Evolutionary conservation across 2,888 invertebrate species (phyloP).

Genomic region (Strigamia crassipes): DNA sequence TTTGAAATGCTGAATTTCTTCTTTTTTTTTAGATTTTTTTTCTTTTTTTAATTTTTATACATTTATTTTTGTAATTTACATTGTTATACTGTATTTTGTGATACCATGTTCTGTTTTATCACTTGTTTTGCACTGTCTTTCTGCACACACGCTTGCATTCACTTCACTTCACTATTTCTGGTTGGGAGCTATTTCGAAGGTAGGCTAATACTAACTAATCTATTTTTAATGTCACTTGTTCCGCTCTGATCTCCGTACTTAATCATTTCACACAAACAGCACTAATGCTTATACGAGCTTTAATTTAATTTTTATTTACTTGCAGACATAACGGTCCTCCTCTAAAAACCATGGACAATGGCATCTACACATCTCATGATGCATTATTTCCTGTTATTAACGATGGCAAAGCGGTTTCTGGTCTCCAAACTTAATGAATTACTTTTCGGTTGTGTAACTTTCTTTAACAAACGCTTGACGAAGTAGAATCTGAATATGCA

Average conservation of each 20-base stretch:
- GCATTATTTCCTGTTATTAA: constrained; percentile 28
- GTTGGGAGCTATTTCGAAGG: neutral
- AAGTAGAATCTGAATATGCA: neutral
- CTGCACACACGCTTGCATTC: constrained; percentile 33
- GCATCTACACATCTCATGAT: constrained; percentile 16
- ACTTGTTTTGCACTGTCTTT: constrained; percentile 35
- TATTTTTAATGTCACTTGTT: neutral
- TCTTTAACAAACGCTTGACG: neutral
- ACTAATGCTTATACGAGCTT: constrained; percentile 6
- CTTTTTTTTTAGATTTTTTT: neutral
- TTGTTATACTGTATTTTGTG: neutral
- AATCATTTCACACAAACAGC: neutral
- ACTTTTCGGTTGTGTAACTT: neutral
- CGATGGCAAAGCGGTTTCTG: neutral
- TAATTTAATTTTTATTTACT: constrained; percentile 33
- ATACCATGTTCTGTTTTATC: neutral
- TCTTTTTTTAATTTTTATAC: neutral
- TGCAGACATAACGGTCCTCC: constrained; percentile 24
- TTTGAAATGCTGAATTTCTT: neutral
- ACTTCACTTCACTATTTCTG: neutral
- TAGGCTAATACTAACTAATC: neutral
- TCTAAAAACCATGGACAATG: constrained; percentile 5
- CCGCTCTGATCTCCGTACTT: neutral
- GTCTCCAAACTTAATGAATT: neutral
- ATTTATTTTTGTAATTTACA: neutral